Conservation (phyloP, 2,797 vertebrate species). For the Setipinna tenuifilis region DNA sequence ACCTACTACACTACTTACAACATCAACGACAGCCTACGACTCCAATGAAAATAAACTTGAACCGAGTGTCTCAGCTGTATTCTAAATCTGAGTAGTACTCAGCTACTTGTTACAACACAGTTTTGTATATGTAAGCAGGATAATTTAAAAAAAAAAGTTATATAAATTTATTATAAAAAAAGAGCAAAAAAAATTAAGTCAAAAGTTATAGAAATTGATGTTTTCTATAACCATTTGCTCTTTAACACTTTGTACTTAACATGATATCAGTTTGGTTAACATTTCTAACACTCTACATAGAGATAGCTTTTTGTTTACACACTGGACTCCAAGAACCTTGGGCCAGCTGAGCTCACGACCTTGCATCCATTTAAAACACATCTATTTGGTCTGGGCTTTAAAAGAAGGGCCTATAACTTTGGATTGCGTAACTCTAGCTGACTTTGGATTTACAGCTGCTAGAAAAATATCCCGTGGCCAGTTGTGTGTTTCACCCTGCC, state of each 20-base stretch:
- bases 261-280: neutral
- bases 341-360: neutral
- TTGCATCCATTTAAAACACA: neutral
- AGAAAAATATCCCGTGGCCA: neutral
- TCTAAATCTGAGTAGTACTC: neutral
- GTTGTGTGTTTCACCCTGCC: neutral
- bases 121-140: neutral
- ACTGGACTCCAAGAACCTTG: neutral
- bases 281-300: neutral
- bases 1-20: neutral
- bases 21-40: neutral
- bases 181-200: neutral
- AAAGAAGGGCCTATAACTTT: neutral
- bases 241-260: neutral
- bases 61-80: neutral
- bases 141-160: too few species aligned
- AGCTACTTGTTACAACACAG: neutral
- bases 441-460: neutral
- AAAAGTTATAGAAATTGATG: neutral
- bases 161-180: neutral
- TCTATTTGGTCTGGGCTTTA: neutral
- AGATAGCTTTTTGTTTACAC: neutral
- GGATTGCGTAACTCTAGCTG: neutral
- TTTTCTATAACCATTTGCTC: neutral
- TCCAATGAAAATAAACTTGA: neutral